Conservation (phyloP, 2,797 vertebrate species). For the Sphenopsis melanotis region DNA sequence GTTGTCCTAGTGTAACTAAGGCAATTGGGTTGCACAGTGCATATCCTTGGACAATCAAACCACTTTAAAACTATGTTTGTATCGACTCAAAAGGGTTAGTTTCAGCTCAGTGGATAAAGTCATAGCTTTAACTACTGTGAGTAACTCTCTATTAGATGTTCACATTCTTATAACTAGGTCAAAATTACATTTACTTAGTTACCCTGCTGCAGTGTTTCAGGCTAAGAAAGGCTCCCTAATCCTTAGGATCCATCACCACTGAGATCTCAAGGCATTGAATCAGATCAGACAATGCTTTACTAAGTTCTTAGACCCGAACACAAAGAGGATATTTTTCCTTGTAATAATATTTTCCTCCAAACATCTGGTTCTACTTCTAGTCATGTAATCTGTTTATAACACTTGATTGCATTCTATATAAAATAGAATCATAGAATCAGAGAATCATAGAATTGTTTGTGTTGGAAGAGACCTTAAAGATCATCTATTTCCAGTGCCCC, state of each 20-base stretch:
- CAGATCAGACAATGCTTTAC: neutral
- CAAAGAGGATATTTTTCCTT: neutral
- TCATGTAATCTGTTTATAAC: neutral
- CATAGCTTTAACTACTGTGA: neutral
- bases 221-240: neutral
- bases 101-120: neutral
- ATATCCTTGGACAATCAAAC: neutral
- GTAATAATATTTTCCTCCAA: neutral
- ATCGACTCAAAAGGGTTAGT: neutral
- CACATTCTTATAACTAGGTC: neutral
- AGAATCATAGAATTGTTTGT: neutral
- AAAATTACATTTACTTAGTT: neutral
- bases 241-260: neutral
- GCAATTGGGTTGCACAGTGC: neutral
- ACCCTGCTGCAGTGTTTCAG: neutral
- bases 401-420: neutral
- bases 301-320: neutral
- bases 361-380: neutral
- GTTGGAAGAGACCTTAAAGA: neutral
- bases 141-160: neutral
- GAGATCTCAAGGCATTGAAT: neutral
- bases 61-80: neutral
- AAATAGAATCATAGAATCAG: neutral
- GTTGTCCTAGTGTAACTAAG: constrained; percentile 4
- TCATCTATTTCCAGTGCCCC: neutral